Evolutionary conservation across 2,797 vertebrate species (phyloP).

Genomic region (Rhinophrynus dorsalis): DNA sequence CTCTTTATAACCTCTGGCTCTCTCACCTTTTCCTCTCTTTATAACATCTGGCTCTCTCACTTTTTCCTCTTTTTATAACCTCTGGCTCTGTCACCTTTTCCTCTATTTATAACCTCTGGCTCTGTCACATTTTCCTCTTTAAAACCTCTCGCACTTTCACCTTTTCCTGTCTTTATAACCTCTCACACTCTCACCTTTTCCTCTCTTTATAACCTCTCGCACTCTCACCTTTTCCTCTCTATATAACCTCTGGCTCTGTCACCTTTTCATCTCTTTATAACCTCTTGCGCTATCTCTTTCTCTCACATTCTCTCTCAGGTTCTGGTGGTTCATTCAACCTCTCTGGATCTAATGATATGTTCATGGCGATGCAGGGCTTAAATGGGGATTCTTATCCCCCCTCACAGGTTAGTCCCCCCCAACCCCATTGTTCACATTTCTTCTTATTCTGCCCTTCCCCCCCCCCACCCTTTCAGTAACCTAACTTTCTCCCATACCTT

Average conservation of each 20-base stretch:
- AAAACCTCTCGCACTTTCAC: not conserved
- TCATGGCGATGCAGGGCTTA: slow-evolving; percentile 85
- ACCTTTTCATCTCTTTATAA: slow-evolving; percentile 16
- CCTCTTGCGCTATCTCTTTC: slow-evolving; percentile 4
- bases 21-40: not conserved
- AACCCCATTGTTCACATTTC: no score
- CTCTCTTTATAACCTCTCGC: not conserved
- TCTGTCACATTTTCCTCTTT: not conserved
- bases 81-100: not conserved
- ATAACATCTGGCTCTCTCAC: not conserved
- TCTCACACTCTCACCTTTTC: not conserved
- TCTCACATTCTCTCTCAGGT: slow-evolving; percentile 61
- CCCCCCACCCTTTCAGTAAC: slow-evolving; percentile 52
- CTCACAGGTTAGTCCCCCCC: slow-evolving; percentile 75
- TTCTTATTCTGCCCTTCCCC: no score
- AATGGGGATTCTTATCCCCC: slow-evolving; percentile 77
- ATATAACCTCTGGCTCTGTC: not conserved
- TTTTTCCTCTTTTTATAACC: no score
- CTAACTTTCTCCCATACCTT: not conserved
- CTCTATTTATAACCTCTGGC: not conserved
- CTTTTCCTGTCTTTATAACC: slow-evolving; percentile 5
- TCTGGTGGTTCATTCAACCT: slow-evolving; percentile 88
- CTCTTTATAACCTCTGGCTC: not conserved
- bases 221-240: no score
- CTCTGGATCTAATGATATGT: slow-evolving; percentile 87